Evolutionary conservation across 2,888 invertebrate genomes (phyloP).

Genomic region (Lochmaea capreae): DNA sequence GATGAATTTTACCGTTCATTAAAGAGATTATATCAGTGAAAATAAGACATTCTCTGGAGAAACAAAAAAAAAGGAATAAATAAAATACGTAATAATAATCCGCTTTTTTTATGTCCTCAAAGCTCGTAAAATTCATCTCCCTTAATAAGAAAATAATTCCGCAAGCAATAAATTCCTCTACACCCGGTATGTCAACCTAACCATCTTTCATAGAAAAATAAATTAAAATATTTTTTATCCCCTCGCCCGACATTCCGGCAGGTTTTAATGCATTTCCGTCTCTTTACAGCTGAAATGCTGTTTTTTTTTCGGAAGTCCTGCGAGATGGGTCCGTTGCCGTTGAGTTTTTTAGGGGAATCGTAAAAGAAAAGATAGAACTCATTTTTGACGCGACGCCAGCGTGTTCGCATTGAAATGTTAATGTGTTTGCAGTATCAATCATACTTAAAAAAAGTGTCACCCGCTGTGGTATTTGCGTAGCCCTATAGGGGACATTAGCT

Average conservation of each 20-base stretch:
- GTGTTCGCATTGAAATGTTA: slow-evolving; percentile 45
- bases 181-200: slow-evolving; percentile 14
- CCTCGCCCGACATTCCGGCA: slow-evolving; percentile 16
- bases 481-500: slow-evolving; percentile 46
- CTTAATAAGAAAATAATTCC: slow-evolving; percentile 19
- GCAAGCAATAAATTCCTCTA: slow-evolving; percentile 12
- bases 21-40: too few relatives aligned
- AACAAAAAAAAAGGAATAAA: background rate
- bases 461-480: slow-evolving; percentile 36
- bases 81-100: background rate
- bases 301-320: slow-evolving; percentile 41
- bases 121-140: slow-evolving; percentile 1
- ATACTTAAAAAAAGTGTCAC: slow-evolving; percentile 49
- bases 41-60: too few relatives aligned
- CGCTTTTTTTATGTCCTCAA: background rate
- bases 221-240: slow-evolving; percentile 22
- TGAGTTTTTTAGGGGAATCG: slow-evolving; percentile 18
- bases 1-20: too few relatives aligned
- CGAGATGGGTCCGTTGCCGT: slow-evolving; percentile 10
- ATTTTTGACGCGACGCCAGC: slow-evolving; percentile 14
- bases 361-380: slow-evolving; percentile 2
- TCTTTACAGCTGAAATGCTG: slow-evolving; percentile 38
- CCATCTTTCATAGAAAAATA: slow-evolving; percentile 19
- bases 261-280: slow-evolving; percentile 48
- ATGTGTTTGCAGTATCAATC: slow-evolving; percentile 53